Evolutionary conservation across 2,113 vertebrate species (phyloP).

Genomic region (Laticauda laticaudata): DNA sequence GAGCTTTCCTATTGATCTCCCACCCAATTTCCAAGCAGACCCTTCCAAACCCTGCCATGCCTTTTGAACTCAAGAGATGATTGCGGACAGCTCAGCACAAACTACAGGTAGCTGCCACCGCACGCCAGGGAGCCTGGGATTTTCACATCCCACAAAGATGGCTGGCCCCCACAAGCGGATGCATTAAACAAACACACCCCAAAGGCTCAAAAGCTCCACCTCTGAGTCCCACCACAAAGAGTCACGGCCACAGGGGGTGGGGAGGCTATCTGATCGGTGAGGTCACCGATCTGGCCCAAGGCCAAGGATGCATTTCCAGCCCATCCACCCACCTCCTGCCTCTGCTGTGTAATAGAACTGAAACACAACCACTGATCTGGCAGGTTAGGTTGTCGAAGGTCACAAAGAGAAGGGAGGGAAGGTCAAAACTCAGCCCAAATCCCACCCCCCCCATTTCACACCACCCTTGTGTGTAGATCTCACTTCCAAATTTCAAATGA

Average conservation of each 20-base stretch:
- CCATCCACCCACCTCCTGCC: neutral
- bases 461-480: neutral
- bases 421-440: neutral
- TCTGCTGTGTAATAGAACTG: neutral
- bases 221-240: conserved; percentile 47
- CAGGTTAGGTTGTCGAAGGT: too few relatives aligned
- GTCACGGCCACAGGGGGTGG: conserved; percentile 46
- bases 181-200: conserved; percentile 48
- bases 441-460: too few relatives aligned
- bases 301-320: conserved; percentile 35
- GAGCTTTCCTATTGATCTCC: neutral
- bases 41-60: too few relatives aligned
- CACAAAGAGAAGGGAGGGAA: neutral
- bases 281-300: conserved; percentile 50
- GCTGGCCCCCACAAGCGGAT: conserved; percentile 28
- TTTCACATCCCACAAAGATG: conserved; percentile 15
- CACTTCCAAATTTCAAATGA: neutral
- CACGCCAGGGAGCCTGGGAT: neutral
- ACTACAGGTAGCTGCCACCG: neutral
- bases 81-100: neutral
- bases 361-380: neutral
- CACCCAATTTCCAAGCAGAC: neutral
- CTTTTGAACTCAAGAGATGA: too few relatives aligned
- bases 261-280: conserved; percentile 58
- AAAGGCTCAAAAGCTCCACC: conserved; percentile 32